These are phyloP conservation scores for Pandion haliaetus DNA, from an alignment of 2,113 vertebrate genomes.

Conservation along the genomic window DNA sequence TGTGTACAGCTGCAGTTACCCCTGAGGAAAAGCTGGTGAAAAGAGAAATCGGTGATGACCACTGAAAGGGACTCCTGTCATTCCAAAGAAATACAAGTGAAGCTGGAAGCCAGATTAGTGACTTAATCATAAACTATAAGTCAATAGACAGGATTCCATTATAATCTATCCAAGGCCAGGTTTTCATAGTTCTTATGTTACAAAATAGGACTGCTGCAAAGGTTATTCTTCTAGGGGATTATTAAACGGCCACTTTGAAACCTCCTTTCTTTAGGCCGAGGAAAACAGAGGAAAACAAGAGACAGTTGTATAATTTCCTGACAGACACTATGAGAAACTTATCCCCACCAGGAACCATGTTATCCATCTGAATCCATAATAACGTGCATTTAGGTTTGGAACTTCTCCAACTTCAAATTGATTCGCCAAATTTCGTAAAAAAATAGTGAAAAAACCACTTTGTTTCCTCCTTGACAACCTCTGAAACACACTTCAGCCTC, in stretches of 20 bases:
- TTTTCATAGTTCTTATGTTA: constrained; percentile 34
- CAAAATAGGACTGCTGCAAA: constrained; percentile 25
- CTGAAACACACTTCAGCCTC: constrained; percentile 19
- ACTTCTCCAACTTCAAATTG: constrained; percentile 34
- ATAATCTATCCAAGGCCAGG: constrained; percentile 38
- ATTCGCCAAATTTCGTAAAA: neutral
- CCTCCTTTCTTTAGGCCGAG: neutral
- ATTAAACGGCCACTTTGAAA: constrained; percentile 27
- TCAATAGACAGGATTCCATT: constrained; percentile 17
- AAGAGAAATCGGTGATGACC: constrained; percentile 29
- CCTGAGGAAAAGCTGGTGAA: constrained; percentile 45
- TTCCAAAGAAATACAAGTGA: constrained; percentile 55
- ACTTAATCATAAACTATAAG: constrained; percentile 46
- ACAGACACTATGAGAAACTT: constrained; percentile 12
- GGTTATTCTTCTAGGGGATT: constrained; percentile 31
- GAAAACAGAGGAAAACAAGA: neutral
- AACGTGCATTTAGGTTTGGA: neutral
- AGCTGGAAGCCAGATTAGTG: constrained; percentile 56
- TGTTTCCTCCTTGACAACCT: constrained; percentile 13
- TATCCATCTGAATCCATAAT: constrained; percentile 18
- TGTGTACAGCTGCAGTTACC: constrained; percentile 43
- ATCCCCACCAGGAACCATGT: neutral
- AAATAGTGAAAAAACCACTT: neutral
- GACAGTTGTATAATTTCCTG: constrained; percentile 3
- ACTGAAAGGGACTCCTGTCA: constrained; percentile 53